phyloP scores from a whole-genome alignment of 2,113 vertebrate species.

The Sclerurus mexicanus region DNA sequence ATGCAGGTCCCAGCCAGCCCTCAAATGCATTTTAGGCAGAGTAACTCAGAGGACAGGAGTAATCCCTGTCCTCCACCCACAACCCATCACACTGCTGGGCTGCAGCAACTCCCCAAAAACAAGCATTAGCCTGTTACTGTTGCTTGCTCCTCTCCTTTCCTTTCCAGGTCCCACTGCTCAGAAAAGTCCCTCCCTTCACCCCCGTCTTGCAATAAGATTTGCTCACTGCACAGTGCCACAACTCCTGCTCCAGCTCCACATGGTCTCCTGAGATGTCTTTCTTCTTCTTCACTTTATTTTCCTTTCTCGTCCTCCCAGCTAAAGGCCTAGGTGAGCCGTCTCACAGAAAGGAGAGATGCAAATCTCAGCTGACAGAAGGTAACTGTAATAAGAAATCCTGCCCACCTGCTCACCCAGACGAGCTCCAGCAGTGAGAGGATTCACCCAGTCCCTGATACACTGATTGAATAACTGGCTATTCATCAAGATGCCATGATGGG shows the following conservation, averaged over 20 bases:
- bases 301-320: neutral
- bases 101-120: neutral
- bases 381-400: neutral
- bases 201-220: accelerated
- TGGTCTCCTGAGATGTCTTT: neutral
- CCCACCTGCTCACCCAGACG: neutral
- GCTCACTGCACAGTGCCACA: neutral
- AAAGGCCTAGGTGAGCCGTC: neutral
- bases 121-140: accelerated
- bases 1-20: neutral
- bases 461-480: neutral
- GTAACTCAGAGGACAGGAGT: neutral
- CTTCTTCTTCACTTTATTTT: too few relatives aligned
- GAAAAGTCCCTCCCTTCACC: neutral
- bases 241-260: neutral
- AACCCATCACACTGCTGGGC: neutral
- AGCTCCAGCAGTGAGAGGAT: neutral
- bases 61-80: neutral
- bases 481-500: neutral
- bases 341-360: neutral
- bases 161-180: neutral
- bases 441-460: neutral
- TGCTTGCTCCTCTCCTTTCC: neutral
- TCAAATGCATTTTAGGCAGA: neutral
- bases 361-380: neutral